Conservation (phyloP, 2,113 vertebrate genomes). For the Erpornis zantholeuca region DNA sequence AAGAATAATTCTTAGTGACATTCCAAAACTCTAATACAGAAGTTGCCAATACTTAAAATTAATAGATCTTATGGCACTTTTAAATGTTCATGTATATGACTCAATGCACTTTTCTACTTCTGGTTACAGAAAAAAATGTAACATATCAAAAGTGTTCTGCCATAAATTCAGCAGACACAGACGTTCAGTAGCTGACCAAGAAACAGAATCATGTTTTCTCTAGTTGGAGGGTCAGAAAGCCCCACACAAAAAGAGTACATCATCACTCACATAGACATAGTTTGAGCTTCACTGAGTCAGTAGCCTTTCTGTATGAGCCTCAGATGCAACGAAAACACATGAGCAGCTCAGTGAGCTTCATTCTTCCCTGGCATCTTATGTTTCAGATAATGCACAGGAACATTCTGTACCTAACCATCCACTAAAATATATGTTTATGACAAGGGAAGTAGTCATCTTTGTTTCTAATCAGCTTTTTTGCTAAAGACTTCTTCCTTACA, state of each 20-base stretch:
- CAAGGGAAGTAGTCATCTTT: not conserved
- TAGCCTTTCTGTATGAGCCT: not conserved
- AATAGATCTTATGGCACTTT: not conserved
- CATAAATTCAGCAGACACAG: not conserved
- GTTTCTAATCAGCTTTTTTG: not conserved
- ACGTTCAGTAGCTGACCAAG: not conserved
- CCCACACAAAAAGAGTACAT: not conserved
- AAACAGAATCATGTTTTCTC: not conserved
- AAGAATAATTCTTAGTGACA: not conserved
- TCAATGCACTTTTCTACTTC: not conserved
- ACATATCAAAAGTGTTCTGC: not conserved
- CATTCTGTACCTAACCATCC: not conserved
- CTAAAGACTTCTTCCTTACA: not conserved
- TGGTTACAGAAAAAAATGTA: not conserved
- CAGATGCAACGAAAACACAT: not conserved
- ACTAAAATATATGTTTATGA: not conserved
- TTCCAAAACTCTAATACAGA: not conserved
- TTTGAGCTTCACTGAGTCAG: not conserved
- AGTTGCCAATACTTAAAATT: not conserved
- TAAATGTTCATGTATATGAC: not conserved
- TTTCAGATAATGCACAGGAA: not conserved
- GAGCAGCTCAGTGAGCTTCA: not conserved
- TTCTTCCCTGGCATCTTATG: not conserved
- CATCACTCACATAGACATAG: not conserved
- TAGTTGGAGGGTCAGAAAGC: not conserved